Conservation (phyloP, 2,888 invertebrate genomes). For the Chymomyza fuscimana region DNA sequence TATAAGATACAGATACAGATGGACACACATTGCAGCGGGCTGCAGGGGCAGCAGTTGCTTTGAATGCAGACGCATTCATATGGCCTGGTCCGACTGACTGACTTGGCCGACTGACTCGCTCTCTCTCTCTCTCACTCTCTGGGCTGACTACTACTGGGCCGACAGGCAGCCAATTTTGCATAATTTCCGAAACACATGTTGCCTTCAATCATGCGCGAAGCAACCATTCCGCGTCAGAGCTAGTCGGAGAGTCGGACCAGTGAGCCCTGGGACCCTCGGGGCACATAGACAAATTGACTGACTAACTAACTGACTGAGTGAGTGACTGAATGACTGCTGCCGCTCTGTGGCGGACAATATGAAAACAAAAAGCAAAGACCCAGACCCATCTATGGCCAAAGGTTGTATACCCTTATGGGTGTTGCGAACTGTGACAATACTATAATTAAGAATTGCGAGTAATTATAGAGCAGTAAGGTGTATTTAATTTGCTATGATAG, state of each 20-base stretch:
- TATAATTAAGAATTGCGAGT: no score
- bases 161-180: slow-evolving; percentile 65
- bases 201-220: slow-evolving; percentile 75
- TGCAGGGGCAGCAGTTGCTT: neutral
- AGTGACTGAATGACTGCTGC: slow-evolving; percentile 27
- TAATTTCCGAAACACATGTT: slow-evolving; percentile 77
- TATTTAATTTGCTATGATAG: no score
- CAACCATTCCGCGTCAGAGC: slow-evolving; percentile 16
- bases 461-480: no score
- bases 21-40: neutral
- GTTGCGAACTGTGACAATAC: neutral
- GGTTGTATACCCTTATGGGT: neutral
- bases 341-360: neutral
- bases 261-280: slow-evolving; percentile 49
- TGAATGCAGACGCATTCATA: slow-evolving; percentile 21
- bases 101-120: neutral
- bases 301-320: slow-evolving; percentile 55
- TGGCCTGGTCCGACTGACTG: neutral
- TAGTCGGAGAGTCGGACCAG: slow-evolving; percentile 12
- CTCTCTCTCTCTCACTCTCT: neutral
- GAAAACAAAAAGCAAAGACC: neutral
- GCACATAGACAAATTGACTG: slow-evolving; percentile 71
- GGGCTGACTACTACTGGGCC: neutral
- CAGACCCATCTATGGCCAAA: neutral
- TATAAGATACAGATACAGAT: neutral